Percentiles rank a stretch among this genome's conserved stretches.
Conservation (phyloP, 2,888 invertebrate species). For the Netelia fuscicornis region DNA sequence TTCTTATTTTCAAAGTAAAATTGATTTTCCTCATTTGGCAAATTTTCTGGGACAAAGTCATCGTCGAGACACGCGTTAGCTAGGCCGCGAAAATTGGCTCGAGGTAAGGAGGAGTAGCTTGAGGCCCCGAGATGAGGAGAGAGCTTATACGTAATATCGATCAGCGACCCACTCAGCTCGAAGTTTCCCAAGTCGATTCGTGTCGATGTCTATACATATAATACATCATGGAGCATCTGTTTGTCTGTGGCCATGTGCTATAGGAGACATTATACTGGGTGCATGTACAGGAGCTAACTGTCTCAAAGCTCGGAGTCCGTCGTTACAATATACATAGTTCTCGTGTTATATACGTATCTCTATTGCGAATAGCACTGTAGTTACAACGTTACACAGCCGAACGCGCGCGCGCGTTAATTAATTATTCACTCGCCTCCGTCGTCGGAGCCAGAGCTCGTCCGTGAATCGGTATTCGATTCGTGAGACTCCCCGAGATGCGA, state of each 20-base stretch:
- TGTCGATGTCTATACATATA: background rate
- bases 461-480: slow-evolving; percentile 52
- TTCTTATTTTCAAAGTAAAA: background rate
- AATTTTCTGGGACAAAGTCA: background rate
- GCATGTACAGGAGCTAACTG: slow-evolving; percentile 21
- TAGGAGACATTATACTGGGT: slow-evolving; percentile 33
- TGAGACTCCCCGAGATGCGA: slow-evolving; percentile 11
- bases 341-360: slow-evolving; percentile 6
- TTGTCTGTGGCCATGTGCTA: slow-evolving; percentile 17
- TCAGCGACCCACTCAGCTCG: slow-evolving; percentile 50
- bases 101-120: slow-evolving; percentile 39
- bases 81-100: slow-evolving; percentile 46
- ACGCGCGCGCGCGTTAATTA: slow-evolving; percentile 48
- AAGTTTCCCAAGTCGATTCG: slow-evolving; percentile 57
- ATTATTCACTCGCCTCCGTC: slow-evolving; percentile 54
- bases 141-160: slow-evolving; percentile 58
- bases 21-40: background rate
- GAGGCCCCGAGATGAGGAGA: slow-evolving; percentile 37
- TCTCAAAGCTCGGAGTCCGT: slow-evolving; percentile 39
- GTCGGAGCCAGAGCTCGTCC: slow-evolving; percentile 13
- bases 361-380: slow-evolving; percentile 1
- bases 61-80: slow-evolving; percentile 19
- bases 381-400: slow-evolving; percentile 29
- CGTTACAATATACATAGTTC: slow-evolving; percentile 19
- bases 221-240: slow-evolving; percentile 42